phyloP scores from a whole-genome alignment of 2,888 invertebrate genomes.

The Latrodectus hesperus region DNA sequence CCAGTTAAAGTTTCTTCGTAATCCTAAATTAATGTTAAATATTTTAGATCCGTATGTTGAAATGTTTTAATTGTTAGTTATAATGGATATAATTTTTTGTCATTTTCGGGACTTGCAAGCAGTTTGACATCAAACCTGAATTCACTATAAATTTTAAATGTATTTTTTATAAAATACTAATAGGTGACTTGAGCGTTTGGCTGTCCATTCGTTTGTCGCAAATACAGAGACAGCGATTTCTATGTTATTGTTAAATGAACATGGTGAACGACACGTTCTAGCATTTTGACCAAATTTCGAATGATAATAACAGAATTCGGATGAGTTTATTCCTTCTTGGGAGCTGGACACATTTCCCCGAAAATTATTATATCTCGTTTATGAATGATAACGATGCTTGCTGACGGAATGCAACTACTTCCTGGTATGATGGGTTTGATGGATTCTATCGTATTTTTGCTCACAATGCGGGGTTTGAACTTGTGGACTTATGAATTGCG shows the following conservation, averaged over 20 bases:
- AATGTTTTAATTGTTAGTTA: not conserved
- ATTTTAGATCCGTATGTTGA: not conserved
- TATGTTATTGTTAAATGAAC: not conserved
- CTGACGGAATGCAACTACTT: no score
- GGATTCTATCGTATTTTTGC: not conserved
- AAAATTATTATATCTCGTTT: no score
- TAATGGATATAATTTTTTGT: not conserved
- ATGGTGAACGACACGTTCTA: no score
- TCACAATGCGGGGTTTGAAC: no score
- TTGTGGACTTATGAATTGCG: no score
- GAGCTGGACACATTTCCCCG: no score
- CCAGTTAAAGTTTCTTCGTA: not conserved
- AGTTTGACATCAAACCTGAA: not conserved
- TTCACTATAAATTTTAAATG: not conserved
- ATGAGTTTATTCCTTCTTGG: no score
- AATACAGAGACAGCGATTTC: not conserved
- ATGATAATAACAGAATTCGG: no score
- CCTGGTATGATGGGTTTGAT: no score
- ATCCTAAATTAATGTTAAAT: slow-evolving; percentile 4
- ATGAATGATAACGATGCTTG: no score
- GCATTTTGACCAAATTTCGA: no score
- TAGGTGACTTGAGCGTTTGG: not conserved
- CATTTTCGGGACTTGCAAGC: not conserved
- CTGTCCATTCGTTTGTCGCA: not conserved
- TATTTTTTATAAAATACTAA: not conserved